phyloP scores from a whole-genome alignment of 2,888 invertebrate species.

The Ectobius pallidus region DNA sequence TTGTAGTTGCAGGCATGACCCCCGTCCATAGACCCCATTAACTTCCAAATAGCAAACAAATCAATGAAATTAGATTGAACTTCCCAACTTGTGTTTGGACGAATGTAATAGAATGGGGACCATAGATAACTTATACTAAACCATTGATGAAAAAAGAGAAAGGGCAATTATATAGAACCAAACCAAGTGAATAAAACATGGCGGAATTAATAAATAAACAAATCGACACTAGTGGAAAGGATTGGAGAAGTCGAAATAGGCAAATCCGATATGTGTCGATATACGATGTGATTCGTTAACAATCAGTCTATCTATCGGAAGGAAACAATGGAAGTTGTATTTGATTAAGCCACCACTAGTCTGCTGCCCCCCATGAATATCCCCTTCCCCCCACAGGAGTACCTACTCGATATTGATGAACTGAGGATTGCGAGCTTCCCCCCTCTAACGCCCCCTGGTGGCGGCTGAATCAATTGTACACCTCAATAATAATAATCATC shows the following conservation, averaged over 20 bases:
- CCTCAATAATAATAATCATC: constrained; percentile 7
- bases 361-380: too few species aligned
- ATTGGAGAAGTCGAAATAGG: too few species aligned
- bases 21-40: background rate
- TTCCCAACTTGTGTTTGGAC: background rate
- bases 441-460: background rate
- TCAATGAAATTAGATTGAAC: constrained; percentile 8
- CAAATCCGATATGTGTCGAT: too few species aligned
- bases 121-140: too few species aligned
- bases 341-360: too few species aligned
- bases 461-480: constrained; percentile 5
- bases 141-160: background rate
- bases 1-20: background rate
- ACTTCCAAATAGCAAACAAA: background rate
- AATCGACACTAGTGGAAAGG: too few species aligned
- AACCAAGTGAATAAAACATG: constrained; percentile 5
- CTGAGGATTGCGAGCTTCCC: background rate
- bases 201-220: background rate
- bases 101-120: too few species aligned
- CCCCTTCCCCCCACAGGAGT: background rate
- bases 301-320: constrained; percentile 9
- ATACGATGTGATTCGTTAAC: background rate
- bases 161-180: background rate
- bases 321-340: constrained; percentile 18
- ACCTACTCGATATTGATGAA: background rate